These are phyloP conservation scores for Glyphotaelius pellucidus DNA, from an alignment of 2,888 invertebrate genomes.

Conservation along the genomic window DNA sequence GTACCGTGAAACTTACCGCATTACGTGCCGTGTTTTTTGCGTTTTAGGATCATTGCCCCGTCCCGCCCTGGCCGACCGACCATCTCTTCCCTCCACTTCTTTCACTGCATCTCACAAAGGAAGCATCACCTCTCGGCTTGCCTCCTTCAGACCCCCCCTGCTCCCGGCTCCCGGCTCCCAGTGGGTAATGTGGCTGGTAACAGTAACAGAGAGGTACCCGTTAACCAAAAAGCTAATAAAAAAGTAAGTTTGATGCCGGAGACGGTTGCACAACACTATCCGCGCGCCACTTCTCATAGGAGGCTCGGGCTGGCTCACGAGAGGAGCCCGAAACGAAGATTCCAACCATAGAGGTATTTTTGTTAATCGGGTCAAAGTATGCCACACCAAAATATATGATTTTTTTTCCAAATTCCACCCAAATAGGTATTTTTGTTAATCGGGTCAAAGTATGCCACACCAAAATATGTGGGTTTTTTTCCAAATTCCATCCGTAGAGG, in stretches of 20 bases:
- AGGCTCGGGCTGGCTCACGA: not conserved
- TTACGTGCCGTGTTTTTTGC: not conserved
- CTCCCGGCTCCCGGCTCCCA: not conserved
- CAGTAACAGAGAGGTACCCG: conserved; percentile 45
- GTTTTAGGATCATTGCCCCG: conserved; percentile 16
- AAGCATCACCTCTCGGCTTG: not conserved
- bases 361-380: not conserved
- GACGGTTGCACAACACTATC: conserved; percentile 49
- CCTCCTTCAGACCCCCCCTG: conserved; percentile 4
- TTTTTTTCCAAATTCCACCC: too few species aligned
- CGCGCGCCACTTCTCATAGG: conserved; percentile 21
- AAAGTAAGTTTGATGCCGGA: conserved; percentile 50
- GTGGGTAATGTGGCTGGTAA: not conserved
- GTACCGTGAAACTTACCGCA: not conserved
- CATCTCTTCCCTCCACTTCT: conserved; percentile 7
- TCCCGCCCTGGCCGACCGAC: conserved; percentile 20
- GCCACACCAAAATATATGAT: not conserved
- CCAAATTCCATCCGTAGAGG: too few species aligned
- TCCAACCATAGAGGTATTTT: not conserved
- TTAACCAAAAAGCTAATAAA: conserved; percentile 62
- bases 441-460: too few species aligned
- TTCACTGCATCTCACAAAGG: conserved; percentile 33
- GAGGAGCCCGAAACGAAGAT: not conserved
- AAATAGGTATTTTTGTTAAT: too few species aligned
- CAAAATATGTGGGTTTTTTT: too few species aligned